Conservation (phyloP, 1,140 invertebrate species). For the Eueides isabella region DNA sequence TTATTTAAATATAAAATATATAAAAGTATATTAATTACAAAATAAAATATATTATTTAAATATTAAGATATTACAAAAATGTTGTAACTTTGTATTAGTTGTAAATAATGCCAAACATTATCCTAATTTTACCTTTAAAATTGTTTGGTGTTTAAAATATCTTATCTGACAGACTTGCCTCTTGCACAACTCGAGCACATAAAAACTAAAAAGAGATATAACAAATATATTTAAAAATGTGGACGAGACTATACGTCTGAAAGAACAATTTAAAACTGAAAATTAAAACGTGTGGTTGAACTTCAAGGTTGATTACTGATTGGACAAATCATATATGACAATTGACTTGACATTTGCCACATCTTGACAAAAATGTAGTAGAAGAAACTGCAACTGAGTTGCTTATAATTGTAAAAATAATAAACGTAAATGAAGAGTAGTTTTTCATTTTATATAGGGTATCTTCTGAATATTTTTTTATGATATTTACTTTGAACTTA, state of each 20-base stretch:
- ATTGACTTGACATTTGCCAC: conserved; percentile 3
- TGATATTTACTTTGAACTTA: no score
- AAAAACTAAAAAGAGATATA: neutral
- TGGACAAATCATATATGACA: neutral
- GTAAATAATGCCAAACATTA: neutral
- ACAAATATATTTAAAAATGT: neutral
- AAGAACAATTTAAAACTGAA: conserved; percentile 2
- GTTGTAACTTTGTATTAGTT: neutral
- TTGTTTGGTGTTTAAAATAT: neutral
- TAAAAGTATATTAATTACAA: neutral
- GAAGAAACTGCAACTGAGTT: no score
- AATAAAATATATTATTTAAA: no score
- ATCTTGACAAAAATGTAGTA: neutral
- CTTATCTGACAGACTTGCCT: no score
- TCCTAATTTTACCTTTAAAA: neutral
- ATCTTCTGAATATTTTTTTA: no score
- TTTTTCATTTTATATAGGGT: no score
- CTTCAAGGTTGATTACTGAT: neutral
- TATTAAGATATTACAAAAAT: no score
- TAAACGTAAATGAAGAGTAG: no score
- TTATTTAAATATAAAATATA: neutral
- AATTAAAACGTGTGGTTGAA: neutral
- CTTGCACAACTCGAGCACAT: neutral
- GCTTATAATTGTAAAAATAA: no score
- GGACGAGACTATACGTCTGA: neutral